phyloP scores from a whole-genome alignment of 2,888 invertebrate genomes.

The Hydrotaea cyrtoneurina region DNA sequence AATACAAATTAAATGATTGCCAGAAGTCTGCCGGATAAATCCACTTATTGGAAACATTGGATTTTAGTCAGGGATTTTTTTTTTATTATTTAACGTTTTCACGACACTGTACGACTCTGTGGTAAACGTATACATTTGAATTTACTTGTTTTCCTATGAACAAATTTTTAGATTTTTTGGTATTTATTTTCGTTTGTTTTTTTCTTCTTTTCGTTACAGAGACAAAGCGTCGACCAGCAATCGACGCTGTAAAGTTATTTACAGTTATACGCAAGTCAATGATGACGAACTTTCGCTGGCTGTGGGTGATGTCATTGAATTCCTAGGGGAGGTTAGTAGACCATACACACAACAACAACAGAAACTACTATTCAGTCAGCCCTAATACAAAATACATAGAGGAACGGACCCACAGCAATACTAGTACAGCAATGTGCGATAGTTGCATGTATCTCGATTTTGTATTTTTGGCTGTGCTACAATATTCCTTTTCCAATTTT shows the following conservation, averaged over 20 bases:
- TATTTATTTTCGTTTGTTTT: constrained; percentile 15
- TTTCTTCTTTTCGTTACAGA: constrained; percentile 71
- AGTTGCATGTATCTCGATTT: constrained; percentile 35
- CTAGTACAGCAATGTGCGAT: constrained; percentile 34
- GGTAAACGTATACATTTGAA: too few relatives aligned
- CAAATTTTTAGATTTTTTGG: constrained; percentile 54
- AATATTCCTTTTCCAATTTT: constrained; percentile 14
- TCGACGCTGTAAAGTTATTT: constrained; percentile 91
- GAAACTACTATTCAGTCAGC: not conserved
- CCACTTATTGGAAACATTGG: too few relatives aligned
- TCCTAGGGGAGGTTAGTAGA: constrained; percentile 88
- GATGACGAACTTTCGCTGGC: constrained; percentile 94
- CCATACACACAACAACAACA: constrained; percentile 3
- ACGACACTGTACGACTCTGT: too few relatives aligned
- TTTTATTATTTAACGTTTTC: too few relatives aligned
- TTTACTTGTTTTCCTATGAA: not conserved
- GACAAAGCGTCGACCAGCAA: constrained; percentile 80
- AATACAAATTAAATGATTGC: too few relatives aligned
- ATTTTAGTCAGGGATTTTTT: too few relatives aligned
- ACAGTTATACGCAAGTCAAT: constrained; percentile 95
- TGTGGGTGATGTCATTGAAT: constrained; percentile 94
- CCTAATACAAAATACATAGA: constrained; percentile 39
- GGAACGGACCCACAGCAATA: constrained; percentile 17
- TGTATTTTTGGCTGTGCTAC: constrained; percentile 34
- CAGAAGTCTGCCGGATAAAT: too few relatives aligned